Conservation (phyloP, 2,797 vertebrate genomes). For the Megaceryle alcyon region DNA sequence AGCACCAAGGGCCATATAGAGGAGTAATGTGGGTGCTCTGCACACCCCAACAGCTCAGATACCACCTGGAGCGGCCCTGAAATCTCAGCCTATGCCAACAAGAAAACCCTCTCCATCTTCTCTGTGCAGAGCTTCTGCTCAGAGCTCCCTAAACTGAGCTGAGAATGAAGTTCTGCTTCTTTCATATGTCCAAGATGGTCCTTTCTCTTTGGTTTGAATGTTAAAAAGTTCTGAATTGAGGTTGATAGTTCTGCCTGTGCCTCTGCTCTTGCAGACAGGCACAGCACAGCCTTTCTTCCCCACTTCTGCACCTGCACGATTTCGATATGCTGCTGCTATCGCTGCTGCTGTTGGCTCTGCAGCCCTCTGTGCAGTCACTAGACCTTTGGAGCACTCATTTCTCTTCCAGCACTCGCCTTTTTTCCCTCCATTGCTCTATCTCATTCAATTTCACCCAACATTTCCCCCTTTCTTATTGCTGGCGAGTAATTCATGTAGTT, state of each 20-base stretch:
- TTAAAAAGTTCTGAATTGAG: background rate
- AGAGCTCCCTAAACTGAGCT: background rate
- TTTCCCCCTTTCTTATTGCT: conserved; percentile 74
- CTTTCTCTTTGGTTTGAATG: background rate
- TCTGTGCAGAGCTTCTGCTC: background rate
- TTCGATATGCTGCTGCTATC: background rate
- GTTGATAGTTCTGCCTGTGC: background rate
- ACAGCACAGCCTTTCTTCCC: background rate
- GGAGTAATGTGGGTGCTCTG: background rate
- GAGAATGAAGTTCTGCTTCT: background rate
- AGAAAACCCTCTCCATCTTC: background rate
- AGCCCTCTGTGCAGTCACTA: background rate
- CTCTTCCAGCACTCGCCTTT: conserved; percentile 50
- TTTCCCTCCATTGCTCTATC: conserved; percentile 60
- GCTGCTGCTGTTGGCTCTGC: background rate
- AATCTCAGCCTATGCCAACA: background rate
- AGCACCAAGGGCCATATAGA: background rate
- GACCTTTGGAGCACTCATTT: conserved; percentile 12
- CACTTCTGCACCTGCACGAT: fast-evolving
- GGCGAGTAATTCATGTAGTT: conserved; percentile 70
- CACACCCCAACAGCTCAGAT: background rate
- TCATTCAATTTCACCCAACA: conserved; percentile 74
- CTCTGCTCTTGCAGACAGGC: background rate
- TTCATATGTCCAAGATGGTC: background rate
- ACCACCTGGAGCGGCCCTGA: background rate